Percentiles rank a stretch among this genome's conserved stretches.
Evolutionary conservation across 1,140 invertebrate genomes (phyloP).

Genomic region (Lethrus apterus): DNA sequence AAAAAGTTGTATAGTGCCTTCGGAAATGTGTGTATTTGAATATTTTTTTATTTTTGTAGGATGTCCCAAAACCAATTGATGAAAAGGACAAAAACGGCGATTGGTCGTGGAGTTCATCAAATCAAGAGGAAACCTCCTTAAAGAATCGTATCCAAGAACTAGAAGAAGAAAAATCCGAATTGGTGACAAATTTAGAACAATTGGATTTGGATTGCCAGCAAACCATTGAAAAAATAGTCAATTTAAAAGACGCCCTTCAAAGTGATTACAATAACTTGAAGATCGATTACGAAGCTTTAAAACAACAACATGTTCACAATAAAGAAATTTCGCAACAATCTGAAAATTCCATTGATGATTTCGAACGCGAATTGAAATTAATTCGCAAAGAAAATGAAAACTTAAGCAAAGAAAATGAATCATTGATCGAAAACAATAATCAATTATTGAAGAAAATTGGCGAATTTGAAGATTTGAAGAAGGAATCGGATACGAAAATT

Average conservation of each 20-base stretch:
- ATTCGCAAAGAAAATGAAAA: not conserved
- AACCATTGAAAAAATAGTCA: slow-evolving; percentile 33
- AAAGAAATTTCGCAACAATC: not conserved
- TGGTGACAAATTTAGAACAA: slow-evolving; percentile 32
- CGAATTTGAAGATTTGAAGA: no score
- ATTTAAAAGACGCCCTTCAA: slow-evolving; percentile 44
- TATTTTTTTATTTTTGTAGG: no score
- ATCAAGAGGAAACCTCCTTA: not conserved
- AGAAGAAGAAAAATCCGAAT: slow-evolving; percentile 36
- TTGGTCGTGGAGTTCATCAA: slow-evolving; percentile 17
- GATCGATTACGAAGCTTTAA: slow-evolving; percentile 22
- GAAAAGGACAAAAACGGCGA: no score
- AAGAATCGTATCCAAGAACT: slow-evolving; percentile 26
- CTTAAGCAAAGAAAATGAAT: not conserved
- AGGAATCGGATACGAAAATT: not conserved
- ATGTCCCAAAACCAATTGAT: not conserved
- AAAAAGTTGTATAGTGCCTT: no score
- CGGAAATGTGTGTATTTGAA: no score
- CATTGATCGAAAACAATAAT: no score
- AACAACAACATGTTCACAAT: not conserved
- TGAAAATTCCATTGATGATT: not conserved
- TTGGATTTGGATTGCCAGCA: slow-evolving; percentile 35
- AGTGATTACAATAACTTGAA: slow-evolving; percentile 45
- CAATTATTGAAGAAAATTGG: slow-evolving; percentile 11
- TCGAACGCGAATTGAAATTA: not conserved